Base-by-base conservation (phyloP, 2,888 invertebrate genomes). In the Latrodectus hesperus region DNA sequence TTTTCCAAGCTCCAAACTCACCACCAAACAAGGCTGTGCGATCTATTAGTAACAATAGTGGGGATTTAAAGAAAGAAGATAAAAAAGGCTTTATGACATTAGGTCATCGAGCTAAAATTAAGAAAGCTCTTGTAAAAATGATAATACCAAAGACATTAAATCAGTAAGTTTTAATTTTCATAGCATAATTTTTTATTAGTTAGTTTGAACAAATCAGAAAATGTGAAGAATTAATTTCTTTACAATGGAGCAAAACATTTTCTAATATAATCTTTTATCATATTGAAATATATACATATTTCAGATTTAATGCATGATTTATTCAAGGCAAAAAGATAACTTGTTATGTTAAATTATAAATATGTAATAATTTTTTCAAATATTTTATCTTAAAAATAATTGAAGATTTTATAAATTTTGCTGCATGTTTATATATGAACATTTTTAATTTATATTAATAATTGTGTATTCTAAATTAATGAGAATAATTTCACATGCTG, bases 91-190 rank as follows among this genome's bases (percentile, higher is more conserved):
- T 97, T 91, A 97, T 97, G 96, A 97, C 97, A 52, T 93, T 96
- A 88, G 97, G 96, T 3, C 96, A 97, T 78, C 96, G 96, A 91
- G 94, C 96, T 90, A 94, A 96, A 91, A 93, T 98, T 91, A 96
- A 97, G 95, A 97, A 97, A 92, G 95, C 98, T 91, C 94, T 96
- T 91, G 96, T 96, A 91, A 96, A 96, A 93, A 96, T 96, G 92
- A 95, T 95, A 90, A 94, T 92, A 82, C 91, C 91, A 51, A 91
- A 91, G 89, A 91, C 88, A 65, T 79, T 90, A 14, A 90, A 90
- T 76, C 90, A 87, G 90, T 90, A 79, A 89, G 84, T 60, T 60
- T 10, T 68, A 10, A 22, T 14, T 16, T 75, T 82, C 67, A 17
- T 17, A 38, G 5, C 38, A 38, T 38, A 38, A 4, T 4, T 68